These are phyloP conservation scores for Mycalesis mineus DNA, from an alignment of 2,888 invertebrate species.

Conservation along the genomic window DNA sequence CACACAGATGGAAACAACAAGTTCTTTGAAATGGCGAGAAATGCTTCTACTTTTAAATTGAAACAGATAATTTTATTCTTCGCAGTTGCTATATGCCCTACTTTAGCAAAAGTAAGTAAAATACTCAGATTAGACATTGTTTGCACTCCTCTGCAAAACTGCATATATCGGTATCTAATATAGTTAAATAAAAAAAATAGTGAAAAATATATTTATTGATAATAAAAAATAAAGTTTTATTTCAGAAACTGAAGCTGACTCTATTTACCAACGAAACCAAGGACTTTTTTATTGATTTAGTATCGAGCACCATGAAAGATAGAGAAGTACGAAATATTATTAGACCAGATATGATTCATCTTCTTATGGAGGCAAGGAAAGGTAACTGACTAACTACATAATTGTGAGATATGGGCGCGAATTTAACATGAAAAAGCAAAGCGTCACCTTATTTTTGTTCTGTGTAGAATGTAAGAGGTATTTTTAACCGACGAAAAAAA, in stretches of 20 bases:
- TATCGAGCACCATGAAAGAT: constrained; percentile 52
- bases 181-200: too few relatives aligned
- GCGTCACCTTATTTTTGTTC: too few relatives aligned
- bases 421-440: too few relatives aligned
- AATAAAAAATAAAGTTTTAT: not conserved
- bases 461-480: too few relatives aligned
- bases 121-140: too few relatives aligned
- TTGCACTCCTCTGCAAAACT: too few relatives aligned
- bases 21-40: constrained; percentile 68
- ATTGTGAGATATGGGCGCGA: too few relatives aligned
- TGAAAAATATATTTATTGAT: too few relatives aligned
- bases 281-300: constrained; percentile 53
- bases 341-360: constrained; percentile 70
- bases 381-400: constrained; percentile 36
- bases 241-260: constrained; percentile 36
- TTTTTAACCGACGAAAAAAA: too few relatives aligned
- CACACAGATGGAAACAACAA: constrained; percentile 65
- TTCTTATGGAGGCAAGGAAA: constrained; percentile 72
- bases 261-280: constrained; percentile 33
- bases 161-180: too few relatives aligned
- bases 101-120: constrained; percentile 34
- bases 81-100: constrained; percentile 33
- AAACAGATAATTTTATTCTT: constrained; percentile 36
- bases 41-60: constrained; percentile 51
- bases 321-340: constrained; percentile 50